phyloP scores from a whole-genome alignment of 1,140 invertebrate genomes.

The Trachymyrmex septentrionalis region DNA sequence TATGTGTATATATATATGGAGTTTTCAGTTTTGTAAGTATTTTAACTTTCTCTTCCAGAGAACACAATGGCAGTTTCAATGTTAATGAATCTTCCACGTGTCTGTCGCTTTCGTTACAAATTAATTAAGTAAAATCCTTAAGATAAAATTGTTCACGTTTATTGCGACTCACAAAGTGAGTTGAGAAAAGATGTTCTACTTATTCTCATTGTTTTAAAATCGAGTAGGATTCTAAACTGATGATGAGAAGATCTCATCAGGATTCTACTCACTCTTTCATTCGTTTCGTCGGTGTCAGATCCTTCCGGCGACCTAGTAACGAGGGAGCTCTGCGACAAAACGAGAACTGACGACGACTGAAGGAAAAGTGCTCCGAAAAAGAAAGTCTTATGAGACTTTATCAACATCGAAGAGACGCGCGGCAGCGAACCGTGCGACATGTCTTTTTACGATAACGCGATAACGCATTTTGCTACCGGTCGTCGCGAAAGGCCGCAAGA shows the following conservation, averaged over 20 bases:
- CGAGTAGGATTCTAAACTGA: conserved; percentile 16
- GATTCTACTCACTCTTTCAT: neutral
- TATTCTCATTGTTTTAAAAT: conserved; percentile 17
- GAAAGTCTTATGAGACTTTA: conserved; percentile 45
- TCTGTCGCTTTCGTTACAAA: conserved; percentile 1
- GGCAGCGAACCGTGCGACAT: conserved; percentile 41
- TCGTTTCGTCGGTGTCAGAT: conserved; percentile 32
- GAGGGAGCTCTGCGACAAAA: conserved; percentile 13
- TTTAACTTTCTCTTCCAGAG: neutral
- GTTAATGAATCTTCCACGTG: neutral
- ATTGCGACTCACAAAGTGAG: neutral
- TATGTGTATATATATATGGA: neutral
- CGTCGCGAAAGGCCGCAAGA: conserved; percentile 29
- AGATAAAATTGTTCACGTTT: neutral
- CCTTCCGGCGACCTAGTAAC: conserved; percentile 37
- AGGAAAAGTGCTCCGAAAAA: conserved; percentile 42
- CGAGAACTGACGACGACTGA: conserved; percentile 2
- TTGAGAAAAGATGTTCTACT: neutral
- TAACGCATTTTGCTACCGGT: conserved; percentile 60
- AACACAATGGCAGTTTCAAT: neutral
- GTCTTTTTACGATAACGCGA: conserved; percentile 54
- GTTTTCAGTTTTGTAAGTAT: neutral
- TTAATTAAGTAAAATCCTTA: conserved; percentile 9
- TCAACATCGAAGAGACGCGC: conserved; percentile 1
- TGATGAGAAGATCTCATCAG: neutral